Evolutionary conservation across 2,113 vertebrate genomes (phyloP), one percentile per base, ranked within the genome.

Genomic region (Plecturocebus donacophilus): DNA sequence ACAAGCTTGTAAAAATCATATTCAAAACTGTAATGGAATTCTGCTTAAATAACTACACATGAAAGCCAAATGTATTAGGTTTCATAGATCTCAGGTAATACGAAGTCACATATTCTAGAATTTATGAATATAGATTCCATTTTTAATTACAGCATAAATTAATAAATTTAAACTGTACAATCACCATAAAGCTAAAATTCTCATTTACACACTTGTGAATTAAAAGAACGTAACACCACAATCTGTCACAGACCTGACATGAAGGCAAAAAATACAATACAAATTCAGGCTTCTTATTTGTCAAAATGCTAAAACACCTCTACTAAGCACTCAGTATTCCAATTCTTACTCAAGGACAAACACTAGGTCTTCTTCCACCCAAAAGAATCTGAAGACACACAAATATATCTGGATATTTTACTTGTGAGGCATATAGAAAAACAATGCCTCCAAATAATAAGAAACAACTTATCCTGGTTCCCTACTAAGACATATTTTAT

Each of bases 1-100:
- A 97, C 81, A 91, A 91, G 45, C 52, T 80, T 77, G 3, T 83
- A 96, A 97, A 91, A 96, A 66, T 90, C 77, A 95, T 80, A 96
- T 82, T 91, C 42, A 73, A 95, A 97, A 58, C 25, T 58, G 79
- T 85, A 92, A 81, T 90, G 49, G 42, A 95, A 97, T 95, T 93
- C 73, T 93, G 82, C 94, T 94, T 94, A 90, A 94, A 80, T 96
- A 94, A 89, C 92, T 93, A 94, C 4, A 96, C 54, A 76, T 30
- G 23, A 81, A 97, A 94, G 80, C 68, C 45, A 68, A 87, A 97
- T 87, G 66, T 75, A 97, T 75, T 64, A 81, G 13, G 32, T 91
- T 97, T 97, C 71, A 75, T 0, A 95, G 56, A 90, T 73, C 81
- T 66, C 17, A 91, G n/a, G 49, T 77, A 97, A 73, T 82, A 94